Base-by-base conservation (phyloP, 2,797 vertebrate species). In the Nyctibius grandis region DNA sequence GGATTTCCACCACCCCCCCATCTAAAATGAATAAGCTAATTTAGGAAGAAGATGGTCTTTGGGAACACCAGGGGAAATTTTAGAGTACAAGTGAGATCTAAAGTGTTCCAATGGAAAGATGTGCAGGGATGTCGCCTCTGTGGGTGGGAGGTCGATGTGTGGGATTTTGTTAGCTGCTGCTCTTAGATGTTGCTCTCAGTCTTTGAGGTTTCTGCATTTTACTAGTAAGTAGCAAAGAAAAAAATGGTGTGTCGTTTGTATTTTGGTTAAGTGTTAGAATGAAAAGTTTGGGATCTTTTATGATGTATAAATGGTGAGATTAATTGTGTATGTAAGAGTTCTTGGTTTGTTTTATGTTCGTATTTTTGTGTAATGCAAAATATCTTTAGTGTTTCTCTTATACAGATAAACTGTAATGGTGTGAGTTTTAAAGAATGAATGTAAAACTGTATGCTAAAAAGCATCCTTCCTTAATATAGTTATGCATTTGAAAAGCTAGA, bases 201-300 rank as follows among this genome's bases (percentile, higher is more conserved):
- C 45, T 38, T 53, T 18, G 61, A 54, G 33, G 20, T 50, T 61
- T 72, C n/a, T 63, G 50, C 3, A 16, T 79, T 91, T 70, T 16
- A 4, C 3, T 67, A 34, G 42, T 34, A 65, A 25, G 12, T n/a
- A 54, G 17, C 18, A 40, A 23, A 10, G 38, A 69, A n/a, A 47
- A 36, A 48, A 17, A 22, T 20, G 6, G n/a, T 2, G 7, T 12
- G 6, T 12, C 2, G 2, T 15, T 57, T 70, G 12, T 47, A 2
- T 84, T 67, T 70, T 50, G 9, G 3, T 57, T 40, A 68, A 51
- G 20, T n/a, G 74, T 65, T 72, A 22, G 36, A 45, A 60, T 26
- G 10, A 38, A 45, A 57, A 48, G 9, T 28, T 50, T 51, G 23
- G 31, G 20, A 26, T 57, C 17, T 36, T 31, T n/a, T 47, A 48